phyloP scores from a whole-genome alignment of 53 echinoderm and acorn worm genomes.

The Echinometra lucunter region DNA sequence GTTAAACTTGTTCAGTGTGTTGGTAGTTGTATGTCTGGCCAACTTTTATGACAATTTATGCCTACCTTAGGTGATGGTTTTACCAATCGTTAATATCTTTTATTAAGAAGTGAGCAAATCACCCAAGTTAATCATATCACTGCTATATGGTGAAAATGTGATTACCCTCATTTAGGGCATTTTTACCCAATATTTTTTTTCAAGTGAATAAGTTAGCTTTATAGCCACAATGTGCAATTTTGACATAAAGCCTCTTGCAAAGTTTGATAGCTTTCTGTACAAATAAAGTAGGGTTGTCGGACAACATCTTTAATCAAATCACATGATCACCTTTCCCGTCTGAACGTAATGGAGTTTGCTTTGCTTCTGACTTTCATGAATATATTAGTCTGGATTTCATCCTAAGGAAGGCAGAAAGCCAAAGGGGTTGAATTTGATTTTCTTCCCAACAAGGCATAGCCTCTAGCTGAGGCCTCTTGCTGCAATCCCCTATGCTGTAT shows the following conservation, averaged over 20 bases:
- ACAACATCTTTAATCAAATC: constrained; percentile 19
- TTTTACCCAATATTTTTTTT: too few species aligned
- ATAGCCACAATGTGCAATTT: neutral
- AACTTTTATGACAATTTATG: too few species aligned
- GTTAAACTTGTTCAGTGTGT: too few species aligned
- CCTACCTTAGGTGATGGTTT: too few species aligned
- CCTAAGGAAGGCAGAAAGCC: neutral
- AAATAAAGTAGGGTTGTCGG: neutral
- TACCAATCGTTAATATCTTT: too few species aligned
- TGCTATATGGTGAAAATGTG: too few species aligned
- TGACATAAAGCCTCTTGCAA: neutral
- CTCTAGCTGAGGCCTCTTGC: too few species aligned
- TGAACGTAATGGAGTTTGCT: constrained; percentile 20
- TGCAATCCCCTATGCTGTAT: too few species aligned
- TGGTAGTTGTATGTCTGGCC: too few species aligned
- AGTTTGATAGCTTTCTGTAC: neutral
- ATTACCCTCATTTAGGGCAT: too few species aligned
- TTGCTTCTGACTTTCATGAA: constrained; percentile 29
- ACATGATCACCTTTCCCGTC: neutral
- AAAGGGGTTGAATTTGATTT: neutral
- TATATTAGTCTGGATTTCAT: constrained; percentile 26
- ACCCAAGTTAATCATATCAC: too few species aligned
- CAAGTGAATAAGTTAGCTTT: neutral
- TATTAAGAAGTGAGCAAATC: too few species aligned
- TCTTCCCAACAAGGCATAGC: neutral